Base-by-base conservation (phyloP, 2,888 invertebrate genomes). In the Nephrotoma guestfalica region DNA sequence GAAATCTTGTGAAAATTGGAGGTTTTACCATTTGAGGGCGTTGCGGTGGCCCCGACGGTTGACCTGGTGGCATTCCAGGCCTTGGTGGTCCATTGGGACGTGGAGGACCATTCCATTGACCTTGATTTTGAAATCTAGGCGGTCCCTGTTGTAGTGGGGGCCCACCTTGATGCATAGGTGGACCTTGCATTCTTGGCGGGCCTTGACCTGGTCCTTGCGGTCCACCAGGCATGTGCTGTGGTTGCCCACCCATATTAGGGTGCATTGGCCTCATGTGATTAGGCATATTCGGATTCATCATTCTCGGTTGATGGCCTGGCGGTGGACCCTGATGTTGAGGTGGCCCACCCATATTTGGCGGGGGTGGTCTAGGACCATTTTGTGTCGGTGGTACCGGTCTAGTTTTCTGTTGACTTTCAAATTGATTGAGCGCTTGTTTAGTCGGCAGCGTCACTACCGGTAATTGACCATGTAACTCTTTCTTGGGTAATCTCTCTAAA, bases 381-480 rank as follows among this genome's bases (percentile, higher is more conserved):
- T 93, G 92, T 88, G 93, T 93, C 86, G 96, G 95, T 85, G 97
- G 97, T 30, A 96, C 94, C 43, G 97, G 96, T 88, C 97, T 93
- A 43, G 97, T 97, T 93, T 97, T 97, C 88, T 97, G 97, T 92
- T 97, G 96, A 90, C 97, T 96, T 92, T 97, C 97, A 92, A 97
- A 97, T 93, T 97, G 95, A 91, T 94, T 95, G 88, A 95, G 91
- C 41, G 95, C 95, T 92, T 97, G 97, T 92, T 98, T 98, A 88
- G 97, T 98, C 87, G 98, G 98, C 90, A 96, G 96, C 83, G 99
- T 98, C 86, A 99, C 99, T 86, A 97, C 95, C 0, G 98, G 98
- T 88, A 94, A 95, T 91, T 99, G 99, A 47, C 99, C 99, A 90
- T 99, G 98, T 87, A 99, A 93, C 90, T 98, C 98, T 91, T 97